Conservation (phyloP, 2,113 vertebrate species). For the Nycticorax nycticorax region DNA sequence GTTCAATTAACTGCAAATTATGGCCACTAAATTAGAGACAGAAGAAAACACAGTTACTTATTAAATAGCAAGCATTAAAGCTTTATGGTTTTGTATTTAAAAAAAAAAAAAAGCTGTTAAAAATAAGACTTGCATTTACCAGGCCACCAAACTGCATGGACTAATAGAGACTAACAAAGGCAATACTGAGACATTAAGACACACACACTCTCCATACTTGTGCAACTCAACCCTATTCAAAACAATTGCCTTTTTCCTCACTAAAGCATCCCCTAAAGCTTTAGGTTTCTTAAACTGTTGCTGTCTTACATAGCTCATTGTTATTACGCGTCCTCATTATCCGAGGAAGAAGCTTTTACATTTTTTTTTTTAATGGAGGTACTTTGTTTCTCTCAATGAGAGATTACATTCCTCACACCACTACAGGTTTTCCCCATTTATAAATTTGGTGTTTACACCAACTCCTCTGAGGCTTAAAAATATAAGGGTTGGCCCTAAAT, state of each 20-base stretch:
- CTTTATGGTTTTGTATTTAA: conserved; percentile 62
- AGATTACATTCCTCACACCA: conserved; percentile 41
- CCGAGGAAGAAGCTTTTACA: not conserved
- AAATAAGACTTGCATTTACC: conserved; percentile 69
- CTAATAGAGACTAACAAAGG: conserved; percentile 57
- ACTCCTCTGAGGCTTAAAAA: conserved; percentile 10
- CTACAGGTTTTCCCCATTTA: not conserved
- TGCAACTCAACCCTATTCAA: conserved; percentile 58
- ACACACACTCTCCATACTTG: conserved; percentile 48
- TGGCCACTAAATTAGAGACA: conserved; percentile 65
- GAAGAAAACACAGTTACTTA: conserved; percentile 60
- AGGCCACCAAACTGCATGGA: conserved; percentile 60
- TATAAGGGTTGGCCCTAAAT: conserved; percentile 54
- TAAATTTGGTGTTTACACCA: conserved; percentile 10
- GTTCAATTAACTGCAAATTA: conserved; percentile 68
- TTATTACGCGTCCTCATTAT: not conserved
- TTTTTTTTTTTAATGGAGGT: not conserved
- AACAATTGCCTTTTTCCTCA: conserved; percentile 51
- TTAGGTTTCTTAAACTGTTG: conserved; percentile 15
- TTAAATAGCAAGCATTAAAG: conserved; percentile 68
- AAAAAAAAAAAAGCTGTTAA: conserved; percentile 41
- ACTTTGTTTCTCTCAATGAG: conserved; percentile 39
- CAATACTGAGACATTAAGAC: conserved; percentile 70
- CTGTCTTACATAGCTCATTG: not conserved
- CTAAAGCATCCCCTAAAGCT: conserved; percentile 52